Percentiles rank a stretch among this genome's conserved stretches.
phyloP scores from a whole-genome alignment of 2,797 vertebrate genomes.

The Macroramphosus scolopax region DNA sequence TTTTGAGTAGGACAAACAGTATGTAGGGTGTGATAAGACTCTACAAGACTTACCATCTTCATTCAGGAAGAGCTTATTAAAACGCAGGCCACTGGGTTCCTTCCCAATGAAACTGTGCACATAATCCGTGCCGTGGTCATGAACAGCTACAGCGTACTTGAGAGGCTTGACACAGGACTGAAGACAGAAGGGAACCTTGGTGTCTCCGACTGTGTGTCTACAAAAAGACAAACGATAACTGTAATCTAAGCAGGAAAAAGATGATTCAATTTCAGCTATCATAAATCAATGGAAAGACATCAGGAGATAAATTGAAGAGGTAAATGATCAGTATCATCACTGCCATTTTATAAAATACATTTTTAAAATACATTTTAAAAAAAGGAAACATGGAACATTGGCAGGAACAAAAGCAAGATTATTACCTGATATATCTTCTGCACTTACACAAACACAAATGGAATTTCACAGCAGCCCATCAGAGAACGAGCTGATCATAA shows the following conservation, averaged over 20 bases:
- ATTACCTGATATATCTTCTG: constrained; percentile 48
- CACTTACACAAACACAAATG: constrained; percentile 21
- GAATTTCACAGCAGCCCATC: constrained; percentile 25
- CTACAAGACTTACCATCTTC: constrained; percentile 95
- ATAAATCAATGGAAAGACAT: too few relatives aligned
- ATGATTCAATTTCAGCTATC: too few relatives aligned
- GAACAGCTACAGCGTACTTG: constrained; percentile 93
- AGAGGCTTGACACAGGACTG: constrained; percentile 98
- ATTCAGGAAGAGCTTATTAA: constrained; percentile 96
- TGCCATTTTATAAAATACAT: too few relatives aligned
- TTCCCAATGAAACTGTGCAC: constrained; percentile 98
- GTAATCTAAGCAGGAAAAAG: too few relatives aligned
- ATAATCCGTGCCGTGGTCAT: constrained; percentile 92
- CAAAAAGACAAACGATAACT: constrained; percentile 23
- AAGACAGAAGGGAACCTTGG: constrained; percentile 97
- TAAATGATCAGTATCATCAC: too few relatives aligned
- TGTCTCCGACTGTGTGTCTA: constrained; percentile 96
- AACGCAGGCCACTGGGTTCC: constrained; percentile 95
- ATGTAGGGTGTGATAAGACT: too few relatives aligned
- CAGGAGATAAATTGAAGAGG: too few relatives aligned
- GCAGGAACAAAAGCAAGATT: too few relatives aligned
- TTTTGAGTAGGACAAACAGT: too few relatives aligned
- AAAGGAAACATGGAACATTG: too few relatives aligned
- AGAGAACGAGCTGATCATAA: constrained; percentile 11
- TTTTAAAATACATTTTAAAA: too few relatives aligned